Conservation (phyloP, 2,797 vertebrate genomes). For the Gastrophryne carolinensis region DNA sequence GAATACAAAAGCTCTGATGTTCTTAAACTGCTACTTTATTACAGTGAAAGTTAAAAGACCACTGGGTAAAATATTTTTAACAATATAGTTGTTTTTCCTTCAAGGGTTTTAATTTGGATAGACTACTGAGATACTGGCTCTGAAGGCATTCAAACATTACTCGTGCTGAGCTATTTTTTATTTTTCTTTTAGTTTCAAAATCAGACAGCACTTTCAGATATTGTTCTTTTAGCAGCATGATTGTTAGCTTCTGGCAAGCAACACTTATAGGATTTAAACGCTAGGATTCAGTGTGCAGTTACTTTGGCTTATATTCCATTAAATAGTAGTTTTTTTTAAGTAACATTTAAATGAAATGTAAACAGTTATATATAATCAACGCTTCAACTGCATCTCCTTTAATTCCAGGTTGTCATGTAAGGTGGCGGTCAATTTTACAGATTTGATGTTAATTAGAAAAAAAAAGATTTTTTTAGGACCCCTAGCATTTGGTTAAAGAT, state of each 20-base stretch:
- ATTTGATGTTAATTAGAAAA: no score
- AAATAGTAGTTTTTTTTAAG: no score
- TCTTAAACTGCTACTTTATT: slow-evolving; percentile 36
- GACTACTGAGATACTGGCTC: slow-evolving; percentile 35
- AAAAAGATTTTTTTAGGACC: no score
- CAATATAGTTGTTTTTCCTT: slow-evolving; percentile 35
- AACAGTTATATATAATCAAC: no score
- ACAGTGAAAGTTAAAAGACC: slow-evolving; percentile 32
- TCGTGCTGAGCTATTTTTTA: slow-evolving; percentile 45
- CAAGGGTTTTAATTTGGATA: slow-evolving; percentile 40
- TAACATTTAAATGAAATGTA: no score
- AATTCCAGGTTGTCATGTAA: no score
- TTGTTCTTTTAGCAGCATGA: slow-evolving; percentile 14
- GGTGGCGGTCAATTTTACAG: no score
- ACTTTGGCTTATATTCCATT: neutral
- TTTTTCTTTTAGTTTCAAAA: slow-evolving; percentile 40
- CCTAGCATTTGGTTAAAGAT: no score
- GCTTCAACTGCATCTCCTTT: no score
- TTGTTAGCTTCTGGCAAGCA: slow-evolving; percentile 28
- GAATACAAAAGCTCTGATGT: slow-evolving; percentile 34
- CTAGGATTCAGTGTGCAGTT: neutral
- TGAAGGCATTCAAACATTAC: slow-evolving; percentile 49
- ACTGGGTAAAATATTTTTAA: slow-evolving; percentile 40
- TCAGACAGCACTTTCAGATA: slow-evolving; percentile 9
- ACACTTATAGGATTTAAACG: slow-evolving; percentile 42